phyloP scores from a whole-genome alignment of 2,797 vertebrate species.

The Sebastes hubbsi region DNA sequence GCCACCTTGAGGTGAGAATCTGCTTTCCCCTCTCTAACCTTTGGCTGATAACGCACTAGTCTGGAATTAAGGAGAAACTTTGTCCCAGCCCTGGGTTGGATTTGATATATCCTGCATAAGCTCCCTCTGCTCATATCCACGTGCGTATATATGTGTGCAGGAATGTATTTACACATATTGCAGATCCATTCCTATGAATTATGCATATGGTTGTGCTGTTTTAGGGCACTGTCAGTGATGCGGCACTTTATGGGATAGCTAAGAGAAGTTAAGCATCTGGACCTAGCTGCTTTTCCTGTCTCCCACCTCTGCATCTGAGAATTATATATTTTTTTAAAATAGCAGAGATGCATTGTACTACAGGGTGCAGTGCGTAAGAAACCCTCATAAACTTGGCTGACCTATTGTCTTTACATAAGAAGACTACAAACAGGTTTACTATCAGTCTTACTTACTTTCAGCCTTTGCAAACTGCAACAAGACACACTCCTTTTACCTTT shows the following conservation, averaged over 20 bases:
- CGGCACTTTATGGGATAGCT: slow-evolving; percentile 52
- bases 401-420: background rate
- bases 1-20: slow-evolving; percentile 33
- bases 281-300: slow-evolving; percentile 26
- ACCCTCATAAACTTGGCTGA: background rate
- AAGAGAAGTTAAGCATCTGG: slow-evolving; percentile 46
- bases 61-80: slow-evolving; percentile 55
- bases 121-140: slow-evolving; percentile 13
- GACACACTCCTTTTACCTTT: background rate
- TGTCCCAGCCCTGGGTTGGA: slow-evolving; percentile 28
- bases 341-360: background rate
- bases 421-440: background rate
- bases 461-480: background rate
- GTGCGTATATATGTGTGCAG: slow-evolving; percentile 38
- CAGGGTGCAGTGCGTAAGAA: background rate
- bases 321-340: background rate
- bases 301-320: slow-evolving; percentile 7
- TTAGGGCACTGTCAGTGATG: slow-evolving; percentile 39
- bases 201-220: slow-evolving; percentile 65
- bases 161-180: slow-evolving; percentile 65
- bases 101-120: slow-evolving; percentile 59
- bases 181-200: slow-evolving; percentile 65
- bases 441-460: background rate
- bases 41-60: slow-evolving; percentile 45
- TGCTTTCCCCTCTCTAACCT: slow-evolving; percentile 43